These are phyloP conservation scores for Monoplex corrugatus DNA, from an alignment of 2,888 invertebrate genomes.

Conservation along the genomic window DNA sequence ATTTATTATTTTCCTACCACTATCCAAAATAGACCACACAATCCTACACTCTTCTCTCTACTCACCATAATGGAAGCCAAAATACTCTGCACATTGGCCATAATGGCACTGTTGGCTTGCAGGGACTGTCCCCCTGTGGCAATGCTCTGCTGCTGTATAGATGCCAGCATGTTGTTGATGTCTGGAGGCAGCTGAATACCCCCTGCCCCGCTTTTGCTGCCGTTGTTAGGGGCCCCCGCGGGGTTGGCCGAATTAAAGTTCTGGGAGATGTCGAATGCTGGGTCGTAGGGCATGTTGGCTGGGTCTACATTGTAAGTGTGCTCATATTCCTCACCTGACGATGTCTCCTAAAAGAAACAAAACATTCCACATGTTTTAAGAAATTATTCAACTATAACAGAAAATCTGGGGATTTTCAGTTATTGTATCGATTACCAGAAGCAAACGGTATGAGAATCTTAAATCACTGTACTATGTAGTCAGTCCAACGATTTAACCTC, in stretches of 20 bases:
- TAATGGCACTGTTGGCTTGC: constrained; percentile 59
- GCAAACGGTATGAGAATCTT: no score
- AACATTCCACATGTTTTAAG: no score
- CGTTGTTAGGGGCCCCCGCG: background rate
- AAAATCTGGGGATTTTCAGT: no score
- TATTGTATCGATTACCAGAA: no score
- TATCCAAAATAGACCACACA: no score
- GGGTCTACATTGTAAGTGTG: constrained; percentile 58
- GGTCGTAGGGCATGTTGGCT: constrained; percentile 55
- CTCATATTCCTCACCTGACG: constrained; percentile 58
- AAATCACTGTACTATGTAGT: no score
- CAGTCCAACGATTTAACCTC: no score
- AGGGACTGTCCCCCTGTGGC: constrained; percentile 51
- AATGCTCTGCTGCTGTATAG: constrained; percentile 65
- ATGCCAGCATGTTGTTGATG: constrained; percentile 69
- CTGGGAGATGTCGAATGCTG: constrained; percentile 51
- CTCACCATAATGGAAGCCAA: constrained; percentile 71
- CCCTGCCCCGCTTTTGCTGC: background rate
- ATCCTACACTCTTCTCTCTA: no score
- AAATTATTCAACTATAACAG: no score
- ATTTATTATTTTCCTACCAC: no score
- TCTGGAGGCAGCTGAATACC: constrained; percentile 69
- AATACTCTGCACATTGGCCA: constrained; percentile 71
- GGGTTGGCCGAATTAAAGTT: constrained; percentile 54
- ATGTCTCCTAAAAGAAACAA: constrained; percentile 58